Evolutionary conservation across 2,888 invertebrate species (phyloP).

Genomic region (Syrphus vitripennis): DNA sequence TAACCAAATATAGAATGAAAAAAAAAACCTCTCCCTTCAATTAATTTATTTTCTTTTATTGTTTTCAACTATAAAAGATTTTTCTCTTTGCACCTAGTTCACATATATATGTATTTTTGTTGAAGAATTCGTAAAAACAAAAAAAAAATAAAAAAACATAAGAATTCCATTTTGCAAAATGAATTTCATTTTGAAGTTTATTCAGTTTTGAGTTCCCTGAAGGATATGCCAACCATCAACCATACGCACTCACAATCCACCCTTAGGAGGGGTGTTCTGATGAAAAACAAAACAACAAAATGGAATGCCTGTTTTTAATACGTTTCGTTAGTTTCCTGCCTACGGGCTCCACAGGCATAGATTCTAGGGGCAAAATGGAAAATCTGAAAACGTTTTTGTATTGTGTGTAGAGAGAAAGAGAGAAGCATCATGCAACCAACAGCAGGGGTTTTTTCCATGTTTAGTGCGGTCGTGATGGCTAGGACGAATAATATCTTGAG

Average conservation of each 20-base stretch:
- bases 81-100: slow-evolving; percentile 8
- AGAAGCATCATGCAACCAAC: neutral
- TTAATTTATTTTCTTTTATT: neutral
- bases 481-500: slow-evolving; percentile 26
- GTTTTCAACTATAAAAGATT: slow-evolving; percentile 16
- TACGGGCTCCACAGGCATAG: slow-evolving; percentile 2
- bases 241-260: slow-evolving; percentile 11
- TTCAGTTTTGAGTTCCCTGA: slow-evolving; percentile 15
- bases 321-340: neutral
- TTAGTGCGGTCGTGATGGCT: neutral
- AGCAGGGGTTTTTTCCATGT: slow-evolving; percentile 25
- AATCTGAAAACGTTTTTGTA: slow-evolving; percentile 27
- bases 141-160: slow-evolving; percentile 56
- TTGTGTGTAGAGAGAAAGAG: too few relatives aligned
- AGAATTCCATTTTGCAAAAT: slow-evolving; percentile 61
- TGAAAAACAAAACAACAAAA: neutral
- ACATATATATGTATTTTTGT: neutral
- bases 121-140: slow-evolving; percentile 30
- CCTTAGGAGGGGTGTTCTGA: slow-evolving; percentile 21
- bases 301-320: slow-evolving; percentile 36
- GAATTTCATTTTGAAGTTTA: slow-evolving; percentile 57
- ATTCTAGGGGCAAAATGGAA: neutral
- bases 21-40: neutral
- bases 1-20: neutral
- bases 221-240: slow-evolving; percentile 10